phyloP scores from a whole-genome alignment of 2,888 invertebrate species.

The Drosophila kanekoi region DNA sequence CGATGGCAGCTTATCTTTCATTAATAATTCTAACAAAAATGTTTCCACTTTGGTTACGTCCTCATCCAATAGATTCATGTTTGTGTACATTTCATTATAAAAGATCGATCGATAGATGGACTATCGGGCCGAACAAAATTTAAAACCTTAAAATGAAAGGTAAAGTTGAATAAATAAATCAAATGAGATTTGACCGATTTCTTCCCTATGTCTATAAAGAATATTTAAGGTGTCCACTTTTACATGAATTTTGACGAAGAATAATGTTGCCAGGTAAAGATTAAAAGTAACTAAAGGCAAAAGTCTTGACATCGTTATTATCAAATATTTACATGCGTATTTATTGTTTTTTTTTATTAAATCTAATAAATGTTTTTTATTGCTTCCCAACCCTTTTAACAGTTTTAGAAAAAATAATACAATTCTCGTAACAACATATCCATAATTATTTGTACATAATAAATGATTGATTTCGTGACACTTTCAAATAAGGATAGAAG shows the following conservation, averaged over 20 bases:
- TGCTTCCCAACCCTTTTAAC: constrained; percentile 57
- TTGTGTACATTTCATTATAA: not conserved
- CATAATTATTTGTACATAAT: constrained; percentile 52
- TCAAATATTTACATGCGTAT: constrained; percentile 7
- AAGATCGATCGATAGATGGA: too few relatives aligned
- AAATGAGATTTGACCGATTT: too few relatives aligned
- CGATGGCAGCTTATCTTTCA: not conserved
- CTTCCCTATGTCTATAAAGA: too few relatives aligned
- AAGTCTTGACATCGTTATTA: not conserved
- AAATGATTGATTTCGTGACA: constrained; percentile 45
- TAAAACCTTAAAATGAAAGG: too few relatives aligned
- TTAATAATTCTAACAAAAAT: not conserved
- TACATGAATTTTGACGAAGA: too few relatives aligned
- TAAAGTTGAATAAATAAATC: too few relatives aligned
- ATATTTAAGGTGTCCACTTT: too few relatives aligned
- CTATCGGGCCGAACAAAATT: too few relatives aligned
- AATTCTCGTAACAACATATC: constrained; percentile 52
- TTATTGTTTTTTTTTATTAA: constrained; percentile 29
- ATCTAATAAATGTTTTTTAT: constrained; percentile 51
- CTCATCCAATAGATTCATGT: not conserved
- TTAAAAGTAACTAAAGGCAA: too few relatives aligned
- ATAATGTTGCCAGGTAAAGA: too few relatives aligned
- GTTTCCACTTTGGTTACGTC: not conserved
- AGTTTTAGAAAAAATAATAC: constrained; percentile 53
- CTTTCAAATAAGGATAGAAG: constrained; percentile 18